Evolutionary conservation across 2,888 invertebrate species (phyloP).

Genomic region (Zeuzera pyrina): DNA sequence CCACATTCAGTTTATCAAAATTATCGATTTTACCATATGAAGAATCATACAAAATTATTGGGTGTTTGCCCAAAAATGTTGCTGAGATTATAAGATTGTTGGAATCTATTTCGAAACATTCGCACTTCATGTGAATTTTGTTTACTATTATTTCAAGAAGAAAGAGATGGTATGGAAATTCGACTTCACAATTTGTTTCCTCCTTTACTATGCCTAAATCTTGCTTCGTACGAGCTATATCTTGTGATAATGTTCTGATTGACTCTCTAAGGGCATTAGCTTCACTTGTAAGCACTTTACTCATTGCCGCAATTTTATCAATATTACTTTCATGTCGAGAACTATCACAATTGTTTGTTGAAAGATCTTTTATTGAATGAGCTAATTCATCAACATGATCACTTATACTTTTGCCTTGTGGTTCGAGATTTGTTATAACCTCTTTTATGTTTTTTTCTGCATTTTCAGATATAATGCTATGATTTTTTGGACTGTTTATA

Average conservation of each 20-base stretch:
- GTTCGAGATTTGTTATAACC: slow-evolving; percentile 22
- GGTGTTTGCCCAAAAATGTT: slow-evolving; percentile 51
- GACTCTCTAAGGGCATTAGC: slow-evolving; percentile 53
- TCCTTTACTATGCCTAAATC: slow-evolving; percentile 25
- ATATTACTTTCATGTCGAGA: slow-evolving; percentile 37
- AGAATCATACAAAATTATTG: slow-evolving; percentile 50
- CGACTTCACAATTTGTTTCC: slow-evolving; percentile 32
- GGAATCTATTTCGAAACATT: slow-evolving; percentile 56
- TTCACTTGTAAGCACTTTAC: slow-evolving; percentile 50
- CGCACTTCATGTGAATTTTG: slow-evolving; percentile 65
- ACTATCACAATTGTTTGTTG: slow-evolving; percentile 22
- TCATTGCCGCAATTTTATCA: slow-evolving; percentile 53
- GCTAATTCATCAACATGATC: slow-evolving; percentile 36
- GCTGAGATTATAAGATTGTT: slow-evolving; percentile 58
- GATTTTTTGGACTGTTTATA: not conserved
- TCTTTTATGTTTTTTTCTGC: not conserved
- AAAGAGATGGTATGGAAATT: slow-evolving; percentile 60
- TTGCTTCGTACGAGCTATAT: slow-evolving; percentile 45
- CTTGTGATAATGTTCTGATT: slow-evolving; percentile 45
- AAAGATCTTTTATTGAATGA: slow-evolving; percentile 30
- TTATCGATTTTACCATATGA: slow-evolving; percentile 50
- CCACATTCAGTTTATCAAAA: slow-evolving; percentile 48
- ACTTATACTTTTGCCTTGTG: slow-evolving; percentile 29
- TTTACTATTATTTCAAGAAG: slow-evolving; percentile 58
- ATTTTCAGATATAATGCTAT: not conserved